Conservation (phyloP, 2,113 vertebrate species). For the Rostratula benghalensis region DNA sequence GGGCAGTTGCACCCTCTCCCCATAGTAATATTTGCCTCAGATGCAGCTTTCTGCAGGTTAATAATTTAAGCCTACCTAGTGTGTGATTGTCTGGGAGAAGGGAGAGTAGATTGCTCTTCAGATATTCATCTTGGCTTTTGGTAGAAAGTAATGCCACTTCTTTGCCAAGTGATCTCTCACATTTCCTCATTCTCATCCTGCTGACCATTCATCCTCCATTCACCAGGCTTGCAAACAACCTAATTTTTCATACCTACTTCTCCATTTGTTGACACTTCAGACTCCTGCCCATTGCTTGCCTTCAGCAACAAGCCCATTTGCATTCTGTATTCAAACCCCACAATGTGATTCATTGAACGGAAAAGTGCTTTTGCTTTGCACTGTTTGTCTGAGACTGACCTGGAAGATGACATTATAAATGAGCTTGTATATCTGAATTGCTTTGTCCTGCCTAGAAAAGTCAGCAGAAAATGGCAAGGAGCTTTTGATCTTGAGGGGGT, state of each 20-base stretch:
- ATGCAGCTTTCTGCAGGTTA: not conserved
- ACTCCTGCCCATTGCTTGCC: slow-evolving; percentile 25
- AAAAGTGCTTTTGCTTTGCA: slow-evolving; percentile 40
- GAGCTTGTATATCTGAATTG: slow-evolving; percentile 37
- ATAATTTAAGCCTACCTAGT: not conserved
- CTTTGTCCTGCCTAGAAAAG: slow-evolving; percentile 32
- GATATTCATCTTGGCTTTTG: not conserved
- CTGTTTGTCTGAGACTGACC: slow-evolving; percentile 26
- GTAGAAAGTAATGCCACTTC: not conserved
- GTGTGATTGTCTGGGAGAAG: not conserved
- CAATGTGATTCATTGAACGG: slow-evolving; percentile 44
- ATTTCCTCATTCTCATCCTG: not conserved
- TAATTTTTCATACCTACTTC: slow-evolving; percentile 53
- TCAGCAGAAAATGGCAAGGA: slow-evolving; percentile 18
- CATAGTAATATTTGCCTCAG: not conserved
- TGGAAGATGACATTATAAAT: slow-evolving; percentile 48
- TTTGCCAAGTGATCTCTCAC: slow-evolving; percentile 6
- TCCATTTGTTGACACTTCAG: slow-evolving; percentile 31
- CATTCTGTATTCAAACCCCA: slow-evolving; percentile 59
- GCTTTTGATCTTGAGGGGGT: not conserved
- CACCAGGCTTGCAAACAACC: not conserved
- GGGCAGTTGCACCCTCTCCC: not conserved
- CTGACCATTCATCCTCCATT: slow-evolving; percentile 32
- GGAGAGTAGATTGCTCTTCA: not conserved
- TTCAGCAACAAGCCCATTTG: slow-evolving; percentile 26